These are phyloP conservation scores for Columba livia DNA, from an alignment of 2,113 vertebrate species.

Conservation along the genomic window DNA sequence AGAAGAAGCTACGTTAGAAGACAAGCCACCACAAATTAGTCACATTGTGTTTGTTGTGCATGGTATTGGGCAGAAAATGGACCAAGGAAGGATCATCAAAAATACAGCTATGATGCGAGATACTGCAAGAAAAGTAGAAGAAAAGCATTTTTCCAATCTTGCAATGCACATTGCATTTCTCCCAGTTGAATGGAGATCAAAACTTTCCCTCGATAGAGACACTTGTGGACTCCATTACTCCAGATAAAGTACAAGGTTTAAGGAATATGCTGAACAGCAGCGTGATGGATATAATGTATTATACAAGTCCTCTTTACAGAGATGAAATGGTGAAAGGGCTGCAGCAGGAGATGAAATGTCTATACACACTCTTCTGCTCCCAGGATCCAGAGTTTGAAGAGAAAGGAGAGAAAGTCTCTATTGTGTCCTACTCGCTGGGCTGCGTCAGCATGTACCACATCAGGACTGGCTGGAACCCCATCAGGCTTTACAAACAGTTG, in stretches of 20 bases:
- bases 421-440: slow-evolving; percentile 95
- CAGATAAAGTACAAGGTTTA: slow-evolving; percentile 95
- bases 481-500: slow-evolving; percentile 88
- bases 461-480: slow-evolving; percentile 97
- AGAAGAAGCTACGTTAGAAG: slow-evolving; percentile 93
- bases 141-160: slow-evolving; percentile 91
- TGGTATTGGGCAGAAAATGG: slow-evolving; percentile 99
- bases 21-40: slow-evolving; percentile 91
- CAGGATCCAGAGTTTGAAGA: slow-evolving; percentile 94
- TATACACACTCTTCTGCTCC: slow-evolving; percentile 95
- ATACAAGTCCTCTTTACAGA: slow-evolving; percentile 95
- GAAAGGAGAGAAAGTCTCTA: slow-evolving; percentile 93
- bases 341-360: slow-evolving; percentile 93
- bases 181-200: slow-evolving; percentile 97
- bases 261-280: slow-evolving; percentile 98
- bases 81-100: slow-evolving; percentile 98
- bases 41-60: slow-evolving; percentile 99
- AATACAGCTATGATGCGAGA: slow-evolving; percentile 98
- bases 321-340: slow-evolving; percentile 96
- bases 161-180: slow-evolving; percentile 93
- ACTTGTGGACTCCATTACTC: slow-evolving; percentile 96
- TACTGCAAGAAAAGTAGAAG: slow-evolving; percentile 93
- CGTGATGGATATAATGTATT: slow-evolving; percentile 99
- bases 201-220: slow-evolving; percentile 94
- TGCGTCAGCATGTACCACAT: slow-evolving; percentile 98